Evolutionary conservation across 1,140 invertebrate species (phyloP).

Genomic region (Elymnias hypermnestra): DNA sequence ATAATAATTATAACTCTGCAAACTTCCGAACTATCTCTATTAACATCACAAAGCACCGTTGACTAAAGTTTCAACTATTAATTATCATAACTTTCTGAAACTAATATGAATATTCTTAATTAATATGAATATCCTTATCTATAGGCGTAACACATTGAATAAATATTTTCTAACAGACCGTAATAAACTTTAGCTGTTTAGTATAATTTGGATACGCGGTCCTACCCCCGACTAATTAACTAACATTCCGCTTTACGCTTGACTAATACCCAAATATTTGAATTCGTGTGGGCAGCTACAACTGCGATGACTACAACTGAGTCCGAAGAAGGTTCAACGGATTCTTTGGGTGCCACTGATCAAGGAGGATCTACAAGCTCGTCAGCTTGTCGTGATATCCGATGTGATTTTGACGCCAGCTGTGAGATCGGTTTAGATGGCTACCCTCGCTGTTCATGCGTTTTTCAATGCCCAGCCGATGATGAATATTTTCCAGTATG

Average conservation of each 20-base stretch:
- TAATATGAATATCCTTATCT: too few relatives aligned
- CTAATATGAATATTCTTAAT: too few relatives aligned
- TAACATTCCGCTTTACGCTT: conserved; percentile 69
- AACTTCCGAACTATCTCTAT: conserved; percentile 13
- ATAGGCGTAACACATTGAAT: background rate
- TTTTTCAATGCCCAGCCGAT: conserved; percentile 81
- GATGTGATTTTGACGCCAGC: conserved; percentile 89
- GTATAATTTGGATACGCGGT: background rate
- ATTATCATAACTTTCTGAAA: too few relatives aligned
- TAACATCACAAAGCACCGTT: conserved; percentile 5
- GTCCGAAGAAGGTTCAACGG: conserved; percentile 53
- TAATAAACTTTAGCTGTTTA: too few relatives aligned
- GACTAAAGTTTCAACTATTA: conserved; percentile 19
- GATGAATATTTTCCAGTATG: conserved; percentile 85
- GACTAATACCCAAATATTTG: conserved; percentile 73
- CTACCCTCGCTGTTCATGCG: conserved; percentile 86
- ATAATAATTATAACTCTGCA: background rate
- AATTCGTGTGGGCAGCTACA: conserved; percentile 56
- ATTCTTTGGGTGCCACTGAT: conserved; percentile 47
- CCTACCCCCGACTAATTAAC: conserved; percentile 63
- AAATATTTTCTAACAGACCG: too few relatives aligned
- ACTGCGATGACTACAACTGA: conserved; percentile 67
- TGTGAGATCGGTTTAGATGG: conserved; percentile 86
- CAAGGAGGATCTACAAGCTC: conserved; percentile 71
- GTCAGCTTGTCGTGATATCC: conserved; percentile 85